Base-by-base conservation (phyloP, 2,888 invertebrate genomes). In the Chymomyza procnemis region DNA sequence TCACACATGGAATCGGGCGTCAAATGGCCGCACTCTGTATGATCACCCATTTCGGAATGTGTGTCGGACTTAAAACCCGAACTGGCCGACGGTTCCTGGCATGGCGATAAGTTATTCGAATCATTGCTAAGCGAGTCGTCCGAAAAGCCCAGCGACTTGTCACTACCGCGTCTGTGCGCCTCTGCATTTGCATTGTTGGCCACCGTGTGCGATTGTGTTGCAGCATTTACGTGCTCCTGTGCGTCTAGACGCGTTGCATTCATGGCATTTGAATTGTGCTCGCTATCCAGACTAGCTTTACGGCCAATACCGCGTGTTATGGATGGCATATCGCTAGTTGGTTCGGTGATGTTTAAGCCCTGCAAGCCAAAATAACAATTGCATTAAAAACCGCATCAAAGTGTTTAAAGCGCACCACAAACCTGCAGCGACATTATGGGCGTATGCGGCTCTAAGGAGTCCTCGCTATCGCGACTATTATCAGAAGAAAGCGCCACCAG, bases 271-370 rank as follows among this genome's bases (percentile, higher is more conserved):
- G 73, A 18, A 8, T 73, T 62, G 4, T 71, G 76, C 34, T 94
- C 94, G 1, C 92, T 92, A 73, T 95, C 95, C 57, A 94, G 92
- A 63, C 94, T 94, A 3, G 93, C 93, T 78, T 94, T 94, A 54
- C 94, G 91, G 0, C 95, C 95, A 26, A 95, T 95, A 0, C 96
- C 96, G 66, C 95, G 93, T 0, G 95, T 96, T 67, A 96, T 96
- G 0, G 96, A 96, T 0, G 96, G 96, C 90, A 95, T 93, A 72
- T 94, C 94, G 67, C 94, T 95, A 0, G 94, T 78, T 52, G 88
- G 80, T 58, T 89, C 89, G 3, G 88, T 81, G 8, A 89, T 88
- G 46, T 85, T 88, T 9, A 89, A 74, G 34, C 89, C 87, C 85
- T 86, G 6, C 16, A 16, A 6, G 5, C 2, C 2, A 41, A 41